Evolutionary conservation across 1,140 invertebrate genomes (phyloP).

Genomic region (Glossosoma conforme): DNA sequence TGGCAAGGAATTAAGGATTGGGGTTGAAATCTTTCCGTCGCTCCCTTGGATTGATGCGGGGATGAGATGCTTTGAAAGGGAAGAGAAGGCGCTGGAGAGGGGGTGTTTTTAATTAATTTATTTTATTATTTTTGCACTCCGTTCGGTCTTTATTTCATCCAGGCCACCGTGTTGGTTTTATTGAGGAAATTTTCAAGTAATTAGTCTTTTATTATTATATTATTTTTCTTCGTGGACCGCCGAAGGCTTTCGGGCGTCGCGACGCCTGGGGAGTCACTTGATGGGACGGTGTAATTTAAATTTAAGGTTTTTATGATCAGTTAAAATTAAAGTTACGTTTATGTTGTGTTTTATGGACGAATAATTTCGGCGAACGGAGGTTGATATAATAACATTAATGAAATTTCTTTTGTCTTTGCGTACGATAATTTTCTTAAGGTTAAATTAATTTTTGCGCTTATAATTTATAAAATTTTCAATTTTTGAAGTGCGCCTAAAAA

Average conservation of each 20-base stretch:
- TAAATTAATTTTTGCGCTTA: too few species aligned
- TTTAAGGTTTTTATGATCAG: conserved; percentile 31
- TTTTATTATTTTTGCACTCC: conserved; percentile 34
- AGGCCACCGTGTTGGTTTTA: conserved; percentile 33
- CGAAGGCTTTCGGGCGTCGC: not conserved
- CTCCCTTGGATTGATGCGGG: conserved; percentile 27
- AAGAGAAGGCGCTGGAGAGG: conserved; percentile 9
- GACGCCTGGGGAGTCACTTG: conserved; percentile 10
- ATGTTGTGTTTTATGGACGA: conserved; percentile 30
- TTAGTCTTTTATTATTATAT: conserved; percentile 35
- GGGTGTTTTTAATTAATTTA: conserved; percentile 34
- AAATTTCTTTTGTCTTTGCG: conserved; percentile 1
- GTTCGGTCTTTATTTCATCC: conserved; percentile 31
- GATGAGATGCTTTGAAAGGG: conserved; percentile 9
- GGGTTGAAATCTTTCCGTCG: conserved; percentile 26
- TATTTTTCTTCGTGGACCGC: conserved; percentile 29
- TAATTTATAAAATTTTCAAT: too few species aligned
- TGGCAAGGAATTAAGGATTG: conserved; percentile 30
- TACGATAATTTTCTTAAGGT: too few species aligned
- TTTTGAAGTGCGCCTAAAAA: too few species aligned
- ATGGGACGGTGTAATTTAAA: conserved; percentile 25
- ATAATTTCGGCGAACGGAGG: conserved; percentile 15
- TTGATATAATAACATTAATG: conserved; percentile 1
- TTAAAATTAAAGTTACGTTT: conserved; percentile 32
- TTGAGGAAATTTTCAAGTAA: conserved; percentile 34